phyloP scores from a whole-genome alignment of 2,797 vertebrate species.

The Pempheris klunzingeri region DNA sequence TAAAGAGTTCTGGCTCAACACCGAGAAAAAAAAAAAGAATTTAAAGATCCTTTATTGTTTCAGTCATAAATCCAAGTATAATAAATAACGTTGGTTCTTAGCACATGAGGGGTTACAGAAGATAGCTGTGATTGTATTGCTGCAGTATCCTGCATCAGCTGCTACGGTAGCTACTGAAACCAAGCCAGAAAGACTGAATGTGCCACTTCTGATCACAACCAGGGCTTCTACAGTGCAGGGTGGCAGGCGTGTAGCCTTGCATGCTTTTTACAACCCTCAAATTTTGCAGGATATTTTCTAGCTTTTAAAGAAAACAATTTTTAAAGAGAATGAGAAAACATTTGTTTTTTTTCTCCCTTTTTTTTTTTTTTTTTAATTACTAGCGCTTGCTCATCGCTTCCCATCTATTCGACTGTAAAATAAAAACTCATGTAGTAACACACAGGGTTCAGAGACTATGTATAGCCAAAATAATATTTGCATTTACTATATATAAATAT shows the following conservation, averaged over 20 bases:
- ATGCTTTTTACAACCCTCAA: slow-evolving; percentile 73
- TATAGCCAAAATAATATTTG: slow-evolving; percentile 64
- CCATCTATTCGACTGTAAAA: slow-evolving; percentile 48
- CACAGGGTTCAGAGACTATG: slow-evolving; percentile 55
- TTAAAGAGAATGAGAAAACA: slow-evolving; percentile 43
- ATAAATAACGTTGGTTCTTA: slow-evolving; percentile 26
- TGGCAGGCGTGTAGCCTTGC: slow-evolving; percentile 63
- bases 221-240: slow-evolving; percentile 73
- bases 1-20: slow-evolving; percentile 9
- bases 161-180: slow-evolving; percentile 45
- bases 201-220: slow-evolving; percentile 67
- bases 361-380: background rate
- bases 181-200: slow-evolving; percentile 67
- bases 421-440: slow-evolving; percentile 31
- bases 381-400: slow-evolving; percentile 34
- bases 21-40: background rate
- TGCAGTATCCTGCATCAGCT: slow-evolving; percentile 60
- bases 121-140: slow-evolving; percentile 67
- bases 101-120: slow-evolving; percentile 43
- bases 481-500: slow-evolving; percentile 51
- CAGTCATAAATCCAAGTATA: slow-evolving; percentile 11
- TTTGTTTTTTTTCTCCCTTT: background rate
- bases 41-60: slow-evolving; percentile 1
- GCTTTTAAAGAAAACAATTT: slow-evolving; percentile 71
- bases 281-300: slow-evolving; percentile 74